phyloP scores from a whole-genome alignment of 2,113 vertebrate species.

The Odocoileus virginianus region DNA sequence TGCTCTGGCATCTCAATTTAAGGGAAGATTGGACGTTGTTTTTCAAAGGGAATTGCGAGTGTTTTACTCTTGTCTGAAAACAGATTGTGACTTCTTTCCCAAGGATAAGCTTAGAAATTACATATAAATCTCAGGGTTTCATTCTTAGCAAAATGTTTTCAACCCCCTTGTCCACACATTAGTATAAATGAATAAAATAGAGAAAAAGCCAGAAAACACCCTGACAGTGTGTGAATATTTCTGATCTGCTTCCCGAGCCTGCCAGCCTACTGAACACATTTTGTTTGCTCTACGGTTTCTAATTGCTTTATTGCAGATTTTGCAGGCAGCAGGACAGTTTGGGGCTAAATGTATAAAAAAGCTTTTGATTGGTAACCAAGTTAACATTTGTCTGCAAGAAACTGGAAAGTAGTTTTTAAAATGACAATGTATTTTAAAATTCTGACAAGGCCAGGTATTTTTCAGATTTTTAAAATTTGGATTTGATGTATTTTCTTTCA shows the following conservation, averaged over 20 bases:
- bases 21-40: constrained; percentile 59
- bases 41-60: constrained; percentile 64
- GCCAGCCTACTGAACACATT: constrained; percentile 27
- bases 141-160: constrained; percentile 67
- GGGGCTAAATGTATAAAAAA: neutral
- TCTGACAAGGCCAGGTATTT: neutral
- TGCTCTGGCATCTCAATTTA: constrained; percentile 75
- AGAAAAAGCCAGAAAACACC: neutral
- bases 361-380: constrained; percentile 18
- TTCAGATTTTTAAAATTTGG: neutral
- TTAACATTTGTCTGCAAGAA: neutral
- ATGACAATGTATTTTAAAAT: constrained; percentile 2
- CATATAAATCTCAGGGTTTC: constrained; percentile 40
- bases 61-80: constrained; percentile 61
- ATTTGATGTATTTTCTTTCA: neutral
- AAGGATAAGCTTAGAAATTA: constrained; percentile 63
- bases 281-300: neutral
- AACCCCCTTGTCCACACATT: constrained; percentile 63
- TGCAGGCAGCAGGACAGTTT: constrained; percentile 17
- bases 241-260: neutral
- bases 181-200: constrained; percentile 41
- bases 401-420: neutral
- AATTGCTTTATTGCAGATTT: constrained; percentile 25
- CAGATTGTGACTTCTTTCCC: constrained; percentile 53
- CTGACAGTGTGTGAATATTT: neutral